These are phyloP conservation scores for Drosophila watanabei DNA, from an alignment of 1,140 invertebrate genomes.

Conservation along the genomic window DNA sequence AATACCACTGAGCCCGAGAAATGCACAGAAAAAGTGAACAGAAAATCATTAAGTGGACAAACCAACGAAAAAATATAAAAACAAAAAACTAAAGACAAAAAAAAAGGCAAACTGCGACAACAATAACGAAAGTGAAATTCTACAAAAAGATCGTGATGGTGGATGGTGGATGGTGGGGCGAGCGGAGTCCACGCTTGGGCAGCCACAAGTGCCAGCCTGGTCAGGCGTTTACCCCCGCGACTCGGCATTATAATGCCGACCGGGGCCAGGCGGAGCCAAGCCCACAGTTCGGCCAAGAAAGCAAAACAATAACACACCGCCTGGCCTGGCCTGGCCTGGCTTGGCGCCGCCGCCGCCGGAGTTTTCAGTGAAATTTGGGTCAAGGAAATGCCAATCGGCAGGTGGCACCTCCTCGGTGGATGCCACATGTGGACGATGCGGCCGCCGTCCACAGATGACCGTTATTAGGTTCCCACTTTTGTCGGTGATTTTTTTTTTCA, in stretches of 20 bases:
- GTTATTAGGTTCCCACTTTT: slow-evolving; percentile 59
- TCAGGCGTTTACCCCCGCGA: slow-evolving; percentile 44
- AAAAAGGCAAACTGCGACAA: slow-evolving; percentile 52
- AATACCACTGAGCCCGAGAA: slow-evolving; percentile 24
- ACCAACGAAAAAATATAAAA: slow-evolving; percentile 29
- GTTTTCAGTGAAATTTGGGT: slow-evolving; percentile 76
- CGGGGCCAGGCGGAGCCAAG: slow-evolving; percentile 38
- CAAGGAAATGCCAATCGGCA: slow-evolving; percentile 82
- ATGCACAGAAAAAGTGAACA: slow-evolving; percentile 68
- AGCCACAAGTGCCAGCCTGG: slow-evolving; percentile 65
- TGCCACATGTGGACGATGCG: slow-evolving; percentile 14
- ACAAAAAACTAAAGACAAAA: slow-evolving; percentile 23
- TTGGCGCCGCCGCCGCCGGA: slow-evolving; percentile 16
- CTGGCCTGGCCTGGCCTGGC: not conserved
- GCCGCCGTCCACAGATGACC: slow-evolving; percentile 45
- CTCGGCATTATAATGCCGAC: slow-evolving; percentile 29
- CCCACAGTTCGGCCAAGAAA: slow-evolving; percentile 53
- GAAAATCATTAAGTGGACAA: slow-evolving; percentile 51
- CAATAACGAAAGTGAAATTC: slow-evolving; percentile 82
- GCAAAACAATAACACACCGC: slow-evolving; percentile 47
- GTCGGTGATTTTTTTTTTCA: slow-evolving; percentile 37
- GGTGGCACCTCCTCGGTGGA: slow-evolving; percentile 47
- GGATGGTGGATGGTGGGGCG: slow-evolving; percentile 14
- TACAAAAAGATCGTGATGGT: slow-evolving; percentile 72
- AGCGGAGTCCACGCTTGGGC: slow-evolving; percentile 65